Conservation (phyloP, 1,140 invertebrate species). For the Cotesia typhae region DNA sequence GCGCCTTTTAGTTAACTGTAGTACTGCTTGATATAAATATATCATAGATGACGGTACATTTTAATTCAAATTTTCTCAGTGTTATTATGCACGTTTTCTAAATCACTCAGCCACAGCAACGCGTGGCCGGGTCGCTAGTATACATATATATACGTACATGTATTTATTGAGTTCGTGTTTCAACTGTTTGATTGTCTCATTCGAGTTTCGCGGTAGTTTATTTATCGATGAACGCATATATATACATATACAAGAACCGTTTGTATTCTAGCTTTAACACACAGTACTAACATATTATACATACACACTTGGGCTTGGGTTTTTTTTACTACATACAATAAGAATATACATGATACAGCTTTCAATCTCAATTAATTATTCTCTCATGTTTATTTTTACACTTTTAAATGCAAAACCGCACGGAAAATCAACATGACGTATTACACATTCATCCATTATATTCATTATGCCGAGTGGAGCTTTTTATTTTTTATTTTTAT, state of each 20-base stretch:
- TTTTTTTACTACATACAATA: neutral
- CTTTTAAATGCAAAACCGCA: neutral
- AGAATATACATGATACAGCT: neutral
- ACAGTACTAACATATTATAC: neutral
- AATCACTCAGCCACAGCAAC: too few species aligned
- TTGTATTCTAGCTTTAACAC: neutral
- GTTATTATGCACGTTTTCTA: too few species aligned
- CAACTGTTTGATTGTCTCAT: constrained; percentile 17
- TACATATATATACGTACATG: neutral
- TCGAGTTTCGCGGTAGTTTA: constrained; percentile 16
- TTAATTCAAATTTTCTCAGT: too few species aligned
- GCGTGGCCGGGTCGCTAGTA: neutral
- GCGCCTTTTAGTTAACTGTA: too few species aligned
- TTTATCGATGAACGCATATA: constrained; percentile 13
- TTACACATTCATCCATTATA: too few species aligned
- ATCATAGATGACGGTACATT: too few species aligned
- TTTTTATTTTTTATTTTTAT: neutral
- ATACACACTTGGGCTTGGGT: neutral
- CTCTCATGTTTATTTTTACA: neutral
- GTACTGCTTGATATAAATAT: too few species aligned
- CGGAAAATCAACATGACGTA: too few species aligned
- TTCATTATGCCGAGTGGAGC: too few species aligned
- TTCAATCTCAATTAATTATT: constrained; percentile 9
- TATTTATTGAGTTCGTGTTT: constrained; percentile 4
- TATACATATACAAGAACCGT: neutral